Conservation (phyloP, 2,797 vertebrate genomes). For the Gymnoscopelus braueri region DNA sequence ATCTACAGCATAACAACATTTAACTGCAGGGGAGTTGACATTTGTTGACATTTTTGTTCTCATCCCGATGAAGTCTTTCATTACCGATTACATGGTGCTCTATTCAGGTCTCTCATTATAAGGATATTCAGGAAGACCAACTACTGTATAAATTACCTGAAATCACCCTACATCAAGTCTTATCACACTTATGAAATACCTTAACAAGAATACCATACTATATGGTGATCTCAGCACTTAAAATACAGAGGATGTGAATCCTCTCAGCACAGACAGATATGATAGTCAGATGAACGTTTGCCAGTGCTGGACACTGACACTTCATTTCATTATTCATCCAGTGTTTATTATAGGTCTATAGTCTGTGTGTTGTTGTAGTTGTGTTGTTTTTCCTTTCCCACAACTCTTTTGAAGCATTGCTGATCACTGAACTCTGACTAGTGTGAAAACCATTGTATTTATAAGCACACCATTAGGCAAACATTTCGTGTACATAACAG, state of each 20-base stretch:
- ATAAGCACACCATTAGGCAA: constrained; percentile 52
- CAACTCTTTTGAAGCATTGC: constrained; percentile 36
- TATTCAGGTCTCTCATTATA: constrained; percentile 12
- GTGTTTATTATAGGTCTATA: constrained; percentile 5
- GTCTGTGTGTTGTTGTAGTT: constrained; percentile 13
- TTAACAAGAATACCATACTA: not conserved
- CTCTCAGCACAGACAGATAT: constrained; percentile 11
- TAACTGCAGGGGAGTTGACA: constrained; percentile 20
- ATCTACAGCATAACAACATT: constrained; percentile 36
- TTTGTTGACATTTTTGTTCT: not conserved
- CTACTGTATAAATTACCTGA: constrained; percentile 5
- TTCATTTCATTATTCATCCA: constrained; percentile 37
- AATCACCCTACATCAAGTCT: not conserved
- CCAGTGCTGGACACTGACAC: constrained; percentile 78
- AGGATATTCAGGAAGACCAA: constrained; percentile 43
- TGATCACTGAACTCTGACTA: constrained; percentile 38
- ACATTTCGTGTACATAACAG: constrained; percentile 59
- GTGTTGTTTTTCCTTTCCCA: constrained; percentile 28
- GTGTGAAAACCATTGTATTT: constrained; percentile 50
- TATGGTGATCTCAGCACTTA: constrained; percentile 15
- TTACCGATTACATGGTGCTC: constrained; percentile 34
- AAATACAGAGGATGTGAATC: constrained; percentile 33
- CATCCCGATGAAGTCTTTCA: constrained; percentile 26
- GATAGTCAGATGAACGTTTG: constrained; percentile 25
- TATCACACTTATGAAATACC: constrained; percentile 23